These are phyloP conservation scores for Champsocephalus gunnari DNA, from an alignment of 2,797 vertebrate genomes.

Conservation along the genomic window DNA sequence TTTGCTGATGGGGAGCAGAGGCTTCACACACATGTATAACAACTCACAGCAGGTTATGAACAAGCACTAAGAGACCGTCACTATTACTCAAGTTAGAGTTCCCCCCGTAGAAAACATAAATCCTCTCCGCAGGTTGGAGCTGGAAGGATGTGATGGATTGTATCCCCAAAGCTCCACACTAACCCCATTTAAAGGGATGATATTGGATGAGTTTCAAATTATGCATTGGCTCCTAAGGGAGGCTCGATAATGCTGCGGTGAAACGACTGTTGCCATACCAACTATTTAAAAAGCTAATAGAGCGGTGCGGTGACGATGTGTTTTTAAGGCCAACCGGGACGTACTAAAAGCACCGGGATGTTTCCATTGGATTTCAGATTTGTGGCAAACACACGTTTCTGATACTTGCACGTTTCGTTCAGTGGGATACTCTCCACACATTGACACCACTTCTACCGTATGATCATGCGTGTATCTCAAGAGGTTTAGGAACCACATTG, in stretches of 20 bases:
- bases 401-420: no score
- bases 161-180: constrained; percentile 9
- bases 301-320: no score
- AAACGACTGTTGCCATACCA: constrained; percentile 9
- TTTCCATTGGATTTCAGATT: no score
- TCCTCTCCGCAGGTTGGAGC: constrained; percentile 4
- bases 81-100: constrained; percentile 12
- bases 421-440: no score
- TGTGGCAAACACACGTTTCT: no score
- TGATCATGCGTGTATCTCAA: no score
- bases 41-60: constrained; percentile 1
- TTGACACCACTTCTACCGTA: no score
- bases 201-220: constrained; percentile 34
- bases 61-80: constrained; percentile 16
- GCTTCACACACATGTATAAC: constrained; percentile 31
- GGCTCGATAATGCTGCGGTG: constrained; percentile 18
- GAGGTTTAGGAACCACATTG: no score
- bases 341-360: no score
- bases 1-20: constrained; percentile 8
- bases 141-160: constrained; percentile 23
- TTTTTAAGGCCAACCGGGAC: no score
- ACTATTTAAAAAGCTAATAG: no score
- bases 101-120: not conserved
- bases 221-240: constrained; percentile 33
- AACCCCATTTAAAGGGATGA: constrained; percentile 29